A percentile compares a stretch with the other conserved stretches of the same genome.
These are phyloP conservation scores for Crotalus helleri DNA, from an alignment of 2,113 vertebrate species.

Conservation along the genomic window DNA sequence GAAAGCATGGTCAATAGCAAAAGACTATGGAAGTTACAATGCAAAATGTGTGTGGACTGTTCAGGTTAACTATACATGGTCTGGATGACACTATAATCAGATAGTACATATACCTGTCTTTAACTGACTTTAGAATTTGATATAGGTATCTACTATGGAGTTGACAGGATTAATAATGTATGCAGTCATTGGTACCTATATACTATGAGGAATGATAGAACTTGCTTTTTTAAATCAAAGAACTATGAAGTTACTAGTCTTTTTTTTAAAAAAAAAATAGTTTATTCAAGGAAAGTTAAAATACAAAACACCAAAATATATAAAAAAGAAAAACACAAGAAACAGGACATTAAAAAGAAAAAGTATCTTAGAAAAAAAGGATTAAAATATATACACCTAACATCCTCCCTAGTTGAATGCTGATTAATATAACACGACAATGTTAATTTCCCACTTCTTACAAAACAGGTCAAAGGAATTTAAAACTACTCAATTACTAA, in stretches of 20 bases:
- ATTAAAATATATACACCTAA: not conserved
- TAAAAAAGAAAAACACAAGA: not conserved
- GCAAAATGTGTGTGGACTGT: not conserved
- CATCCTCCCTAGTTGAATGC: not conserved
- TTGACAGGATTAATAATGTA: not conserved
- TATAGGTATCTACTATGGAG: not conserved
- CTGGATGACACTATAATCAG: not conserved
- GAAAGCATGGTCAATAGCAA: not conserved
- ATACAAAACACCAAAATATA: not conserved
- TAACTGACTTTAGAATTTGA: not conserved
- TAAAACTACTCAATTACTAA: not conserved
- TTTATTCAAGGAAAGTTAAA: not conserved
- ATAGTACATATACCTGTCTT: not conserved
- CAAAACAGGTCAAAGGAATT: not conserved
- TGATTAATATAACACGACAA: not conserved
- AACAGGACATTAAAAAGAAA: not conserved
- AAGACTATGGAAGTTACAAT: not conserved
- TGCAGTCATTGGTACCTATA: not conserved
- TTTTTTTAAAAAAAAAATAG: not conserved
- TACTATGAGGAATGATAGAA: not conserved
- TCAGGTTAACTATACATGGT: not conserved
- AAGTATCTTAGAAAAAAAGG: not conserved
- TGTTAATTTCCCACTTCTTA: not conserved
- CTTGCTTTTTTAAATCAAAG: not conserved
- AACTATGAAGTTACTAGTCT: not conserved